Evolutionary conservation across 1,140 invertebrate species (phyloP).

Genomic region (Laupala kohalensis): DNA sequence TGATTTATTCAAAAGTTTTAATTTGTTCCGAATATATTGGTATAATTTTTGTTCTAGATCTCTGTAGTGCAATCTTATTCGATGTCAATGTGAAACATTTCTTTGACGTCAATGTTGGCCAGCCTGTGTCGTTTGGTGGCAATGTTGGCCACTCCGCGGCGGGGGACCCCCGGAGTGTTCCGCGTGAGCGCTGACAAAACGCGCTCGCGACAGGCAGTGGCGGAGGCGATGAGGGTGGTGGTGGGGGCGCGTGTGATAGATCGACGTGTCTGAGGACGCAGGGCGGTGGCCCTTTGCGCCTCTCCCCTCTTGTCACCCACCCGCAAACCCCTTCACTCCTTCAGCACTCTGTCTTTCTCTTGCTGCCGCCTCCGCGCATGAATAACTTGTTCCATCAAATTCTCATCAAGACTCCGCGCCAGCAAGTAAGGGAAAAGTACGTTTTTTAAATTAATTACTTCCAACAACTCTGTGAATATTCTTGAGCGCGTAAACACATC

Average conservation of each 20-base stretch:
- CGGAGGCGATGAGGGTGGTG: neutral
- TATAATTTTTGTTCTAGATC: too few relatives aligned
- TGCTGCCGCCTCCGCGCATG: neutral
- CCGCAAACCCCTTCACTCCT: too few relatives aligned
- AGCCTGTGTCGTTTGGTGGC: too few relatives aligned
- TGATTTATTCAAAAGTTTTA: too few relatives aligned
- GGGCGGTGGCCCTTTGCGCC: neutral
- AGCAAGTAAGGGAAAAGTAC: neutral
- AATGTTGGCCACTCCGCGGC: too few relatives aligned
- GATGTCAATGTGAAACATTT: too few relatives aligned
- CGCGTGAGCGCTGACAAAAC: neutral
- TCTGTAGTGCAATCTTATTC: too few relatives aligned
- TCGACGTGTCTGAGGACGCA: neutral
- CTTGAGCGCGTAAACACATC: neutral
- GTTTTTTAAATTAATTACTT: neutral
- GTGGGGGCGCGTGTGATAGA: neutral
- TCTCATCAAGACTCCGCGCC: neutral
- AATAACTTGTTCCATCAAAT: neutral
- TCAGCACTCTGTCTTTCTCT: too few relatives aligned
- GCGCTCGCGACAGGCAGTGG: neutral
- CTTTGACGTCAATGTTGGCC: too few relatives aligned
- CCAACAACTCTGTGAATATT: neutral
- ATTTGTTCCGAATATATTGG: too few relatives aligned
- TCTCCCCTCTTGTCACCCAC: too few relatives aligned
- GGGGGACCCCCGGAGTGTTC: too few relatives aligned